Percentiles rank a stretch among this genome's conserved stretches.
These are phyloP conservation scores for Cherax destructor DNA, from an alignment of 1,140 invertebrate species.

Conservation along the genomic window DNA sequence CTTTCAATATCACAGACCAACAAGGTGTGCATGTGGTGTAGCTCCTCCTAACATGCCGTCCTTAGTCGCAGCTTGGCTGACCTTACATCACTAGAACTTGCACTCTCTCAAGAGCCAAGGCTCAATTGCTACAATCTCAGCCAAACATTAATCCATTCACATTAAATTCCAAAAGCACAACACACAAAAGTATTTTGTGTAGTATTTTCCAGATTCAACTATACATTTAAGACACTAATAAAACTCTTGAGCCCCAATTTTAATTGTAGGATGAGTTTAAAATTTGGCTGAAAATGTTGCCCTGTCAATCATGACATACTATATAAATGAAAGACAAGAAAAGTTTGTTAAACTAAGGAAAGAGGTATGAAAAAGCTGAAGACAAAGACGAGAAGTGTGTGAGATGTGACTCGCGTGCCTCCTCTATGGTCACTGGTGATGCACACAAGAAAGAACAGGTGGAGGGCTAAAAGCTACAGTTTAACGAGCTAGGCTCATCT, in stretches of 20 bases:
- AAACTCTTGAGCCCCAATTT: conserved; percentile 17
- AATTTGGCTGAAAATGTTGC: conserved; percentile 64
- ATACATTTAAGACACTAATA: conserved; percentile 6
- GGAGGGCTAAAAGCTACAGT: conserved; percentile 64
- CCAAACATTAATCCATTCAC: conserved; percentile 53
- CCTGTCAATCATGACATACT: conserved; percentile 66
- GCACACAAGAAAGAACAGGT: conserved; percentile 64
- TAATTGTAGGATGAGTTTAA: conserved; percentile 29
- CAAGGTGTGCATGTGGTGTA: conserved; percentile 70
- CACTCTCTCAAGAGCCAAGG: conserved; percentile 63
- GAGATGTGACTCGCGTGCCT: conserved; percentile 63
- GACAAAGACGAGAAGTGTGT: conserved; percentile 44
- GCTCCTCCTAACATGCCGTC: conserved; percentile 69
- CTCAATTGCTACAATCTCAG: conserved; percentile 59
- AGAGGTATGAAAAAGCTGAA: conserved; percentile 40
- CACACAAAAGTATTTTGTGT: conserved; percentile 1
- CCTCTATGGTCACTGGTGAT: conserved; percentile 63
- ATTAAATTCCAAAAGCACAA: not conserved
- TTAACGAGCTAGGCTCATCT: conserved; percentile 69
- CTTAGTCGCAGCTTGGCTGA: conserved; percentile 67
- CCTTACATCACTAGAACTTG: conserved; percentile 66
- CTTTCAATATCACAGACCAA: conserved; percentile 68
- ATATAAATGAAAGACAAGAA: conserved; percentile 65
- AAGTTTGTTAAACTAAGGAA: conserved; percentile 59
- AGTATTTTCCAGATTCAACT: not conserved